Conservation (phyloP, 2,797 vertebrate species). For the Periparus ater region DNA sequence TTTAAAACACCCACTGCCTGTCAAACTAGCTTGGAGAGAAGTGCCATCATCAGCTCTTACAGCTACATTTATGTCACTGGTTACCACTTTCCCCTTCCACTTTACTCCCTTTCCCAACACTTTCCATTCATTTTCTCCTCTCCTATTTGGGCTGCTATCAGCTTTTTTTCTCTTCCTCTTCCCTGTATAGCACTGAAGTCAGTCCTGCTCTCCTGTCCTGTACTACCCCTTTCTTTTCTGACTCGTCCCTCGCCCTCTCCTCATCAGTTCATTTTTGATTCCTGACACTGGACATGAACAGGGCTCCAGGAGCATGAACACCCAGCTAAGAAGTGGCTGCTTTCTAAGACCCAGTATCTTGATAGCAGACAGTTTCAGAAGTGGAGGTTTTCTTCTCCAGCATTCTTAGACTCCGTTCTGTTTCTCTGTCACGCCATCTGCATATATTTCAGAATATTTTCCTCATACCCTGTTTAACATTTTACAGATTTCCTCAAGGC, state of each 20-base stretch:
- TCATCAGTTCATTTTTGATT: neutral
- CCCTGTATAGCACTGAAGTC: neutral
- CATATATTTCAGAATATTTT: neutral
- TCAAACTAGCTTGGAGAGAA: neutral
- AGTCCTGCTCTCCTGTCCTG: neutral
- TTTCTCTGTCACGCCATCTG: neutral
- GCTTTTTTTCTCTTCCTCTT: neutral
- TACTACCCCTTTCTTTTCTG: neutral
- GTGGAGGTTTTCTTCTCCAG: neutral
- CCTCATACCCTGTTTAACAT: constrained; percentile 4
- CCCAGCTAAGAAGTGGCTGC: neutral
- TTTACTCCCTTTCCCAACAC: neutral
- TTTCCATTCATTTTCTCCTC: neutral
- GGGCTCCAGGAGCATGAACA: neutral
- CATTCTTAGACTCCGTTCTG: neutral
- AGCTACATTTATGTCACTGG: neutral
- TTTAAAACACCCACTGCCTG: neutral
- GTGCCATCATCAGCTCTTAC: neutral
- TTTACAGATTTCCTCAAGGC: constrained; percentile 6
- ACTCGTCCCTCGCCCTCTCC: neutral
- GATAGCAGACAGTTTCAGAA: neutral
- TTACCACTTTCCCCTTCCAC: neutral
- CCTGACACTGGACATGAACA: neutral
- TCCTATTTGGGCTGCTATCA: neutral
- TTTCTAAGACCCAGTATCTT: neutral